These are phyloP conservation scores for Trypoxylon attenuatum DNA, from an alignment of 2,888 invertebrate species.

Conservation along the genomic window DNA sequence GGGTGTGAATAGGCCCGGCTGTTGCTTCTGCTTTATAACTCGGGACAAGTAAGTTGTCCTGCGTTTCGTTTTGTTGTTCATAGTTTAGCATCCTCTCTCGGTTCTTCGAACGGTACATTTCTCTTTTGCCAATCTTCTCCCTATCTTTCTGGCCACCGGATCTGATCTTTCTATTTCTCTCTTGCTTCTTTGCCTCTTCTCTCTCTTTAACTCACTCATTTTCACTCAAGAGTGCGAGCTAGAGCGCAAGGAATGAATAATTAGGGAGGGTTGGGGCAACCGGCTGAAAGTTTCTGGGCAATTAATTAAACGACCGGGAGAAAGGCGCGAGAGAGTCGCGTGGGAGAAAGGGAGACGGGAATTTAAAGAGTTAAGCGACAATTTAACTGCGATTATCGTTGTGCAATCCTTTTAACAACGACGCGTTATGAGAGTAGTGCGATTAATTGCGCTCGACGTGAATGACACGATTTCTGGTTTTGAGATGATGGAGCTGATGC, in stretches of 20 bases:
- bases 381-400: constrained; percentile 55
- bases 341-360: constrained; percentile 37
- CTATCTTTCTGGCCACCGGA: constrained; percentile 4
- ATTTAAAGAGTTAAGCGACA: constrained; percentile 52
- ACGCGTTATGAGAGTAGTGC: too few relatives aligned
- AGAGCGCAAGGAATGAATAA: constrained; percentile 59
- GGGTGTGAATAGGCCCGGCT: constrained; percentile 63
- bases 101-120: too few relatives aligned
- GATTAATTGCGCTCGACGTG: constrained; percentile 20
- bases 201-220: constrained; percentile 11
- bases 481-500: too few relatives aligned
- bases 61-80: constrained; percentile 61
- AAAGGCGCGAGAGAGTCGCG: constrained; percentile 36
- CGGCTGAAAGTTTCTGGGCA: constrained; percentile 58
- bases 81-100: too few relatives aligned
- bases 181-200: constrained; percentile 6
- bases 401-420: constrained; percentile 49
- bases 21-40: constrained; percentile 64
- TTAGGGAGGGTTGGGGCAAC: constrained; percentile 46
- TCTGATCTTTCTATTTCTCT: constrained; percentile 6
- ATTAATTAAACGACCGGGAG: constrained; percentile 57
- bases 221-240: constrained; percentile 11
- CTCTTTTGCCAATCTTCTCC: constrained; percentile 6
- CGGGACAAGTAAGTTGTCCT: constrained; percentile 60
- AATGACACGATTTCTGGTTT: too few relatives aligned